Conservation (phyloP, 2,113 vertebrate species). For the Canis aureus region DNA sequence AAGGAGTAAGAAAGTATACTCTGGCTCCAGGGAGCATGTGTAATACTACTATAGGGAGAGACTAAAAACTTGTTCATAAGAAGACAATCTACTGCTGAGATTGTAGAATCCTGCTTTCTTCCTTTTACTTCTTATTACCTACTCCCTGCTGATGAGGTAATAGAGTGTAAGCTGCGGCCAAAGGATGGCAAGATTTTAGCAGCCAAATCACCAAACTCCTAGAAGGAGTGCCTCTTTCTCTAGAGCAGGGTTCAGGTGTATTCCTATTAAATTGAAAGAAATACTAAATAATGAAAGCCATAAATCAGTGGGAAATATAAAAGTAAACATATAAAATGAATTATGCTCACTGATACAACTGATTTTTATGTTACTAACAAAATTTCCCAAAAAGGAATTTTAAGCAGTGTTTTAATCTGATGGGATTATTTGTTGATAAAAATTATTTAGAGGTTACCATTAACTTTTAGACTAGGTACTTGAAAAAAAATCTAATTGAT, state of each 20-base stretch:
- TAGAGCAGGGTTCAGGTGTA: neutral
- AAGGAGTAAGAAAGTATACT: rapidly evolving
- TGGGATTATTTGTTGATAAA: neutral
- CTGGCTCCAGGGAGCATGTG: neutral
- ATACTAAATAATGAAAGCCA: neutral
- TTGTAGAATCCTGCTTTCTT: neutral
- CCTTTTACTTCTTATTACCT: neutral
- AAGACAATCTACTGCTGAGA: neutral
- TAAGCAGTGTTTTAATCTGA: neutral
- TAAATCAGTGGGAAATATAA: neutral
- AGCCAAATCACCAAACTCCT: neutral
- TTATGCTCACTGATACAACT: neutral
- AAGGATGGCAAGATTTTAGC: neutral
- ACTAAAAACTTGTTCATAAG: neutral
- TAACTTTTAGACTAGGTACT: neutral
- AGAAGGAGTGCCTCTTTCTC: neutral
- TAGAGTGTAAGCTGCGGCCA: neutral
- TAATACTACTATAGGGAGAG: rapidly evolving
- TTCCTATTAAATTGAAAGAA: neutral
- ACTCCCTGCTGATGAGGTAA: neutral
- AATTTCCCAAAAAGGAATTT: neutral
- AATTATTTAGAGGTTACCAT: neutral
- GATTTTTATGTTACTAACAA: neutral
- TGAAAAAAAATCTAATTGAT: neutral
- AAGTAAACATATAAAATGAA: neutral